Evolutionary conservation across 1,140 invertebrate species (phyloP).

Genomic region (Pomacea maculata): DNA sequence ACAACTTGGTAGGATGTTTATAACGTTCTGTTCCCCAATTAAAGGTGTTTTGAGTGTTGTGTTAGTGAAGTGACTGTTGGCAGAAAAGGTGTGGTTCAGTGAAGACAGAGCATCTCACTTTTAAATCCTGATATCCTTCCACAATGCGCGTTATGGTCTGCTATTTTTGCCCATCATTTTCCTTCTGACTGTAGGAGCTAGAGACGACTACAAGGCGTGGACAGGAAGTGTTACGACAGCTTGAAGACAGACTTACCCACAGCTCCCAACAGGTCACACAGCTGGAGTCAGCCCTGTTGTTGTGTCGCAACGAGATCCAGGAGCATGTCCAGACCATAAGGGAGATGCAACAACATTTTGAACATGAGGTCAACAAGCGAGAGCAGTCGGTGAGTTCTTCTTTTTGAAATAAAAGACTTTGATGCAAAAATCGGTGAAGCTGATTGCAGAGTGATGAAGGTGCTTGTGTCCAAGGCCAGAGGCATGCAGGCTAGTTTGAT

Average conservation of each 20-base stretch:
- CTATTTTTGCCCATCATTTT: background rate
- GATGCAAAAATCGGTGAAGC: too few species aligned
- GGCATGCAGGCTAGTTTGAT: too few species aligned
- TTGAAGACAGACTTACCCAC: constrained; percentile 44
- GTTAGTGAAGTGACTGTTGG: background rate
- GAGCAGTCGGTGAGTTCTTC: constrained; percentile 44
- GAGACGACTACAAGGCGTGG: constrained; percentile 38
- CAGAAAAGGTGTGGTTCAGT: background rate
- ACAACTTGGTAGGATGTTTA: too few species aligned
- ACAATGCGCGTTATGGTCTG: too few species aligned
- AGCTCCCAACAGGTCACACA: constrained; percentile 47
- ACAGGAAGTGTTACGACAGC: constrained; percentile 34
- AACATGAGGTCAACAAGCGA: constrained; percentile 46
- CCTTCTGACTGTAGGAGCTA: constrained; percentile 37
- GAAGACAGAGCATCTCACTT: background rate
- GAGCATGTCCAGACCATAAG: constrained; percentile 50
- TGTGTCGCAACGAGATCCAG: constrained; percentile 54
- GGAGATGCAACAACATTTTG: constrained; percentile 50
- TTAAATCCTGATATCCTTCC: background rate
- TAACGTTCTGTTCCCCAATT: too few species aligned
- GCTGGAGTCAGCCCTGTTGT: constrained; percentile 49
- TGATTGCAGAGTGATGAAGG: too few species aligned
- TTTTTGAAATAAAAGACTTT: too few species aligned
- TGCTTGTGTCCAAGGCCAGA: too few species aligned
- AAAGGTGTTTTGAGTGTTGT: too few species aligned